Evolutionary conservation across 1,140 invertebrate genomes (phyloP).

Genomic region (Steinernema feltiae): DNA sequence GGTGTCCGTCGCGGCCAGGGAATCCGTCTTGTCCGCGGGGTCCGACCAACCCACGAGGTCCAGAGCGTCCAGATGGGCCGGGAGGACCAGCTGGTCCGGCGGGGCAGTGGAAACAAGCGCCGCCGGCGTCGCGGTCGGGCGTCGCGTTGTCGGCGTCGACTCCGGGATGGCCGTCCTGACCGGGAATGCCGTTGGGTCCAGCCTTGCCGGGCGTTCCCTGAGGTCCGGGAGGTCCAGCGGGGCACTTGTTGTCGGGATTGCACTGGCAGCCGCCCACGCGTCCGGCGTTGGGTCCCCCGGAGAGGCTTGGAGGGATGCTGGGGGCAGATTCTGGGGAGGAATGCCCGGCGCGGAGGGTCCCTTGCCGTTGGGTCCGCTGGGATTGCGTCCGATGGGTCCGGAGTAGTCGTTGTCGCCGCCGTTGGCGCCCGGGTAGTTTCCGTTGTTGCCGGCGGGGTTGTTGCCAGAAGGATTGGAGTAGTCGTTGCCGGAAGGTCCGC

Average conservation of each 20-base stretch:
- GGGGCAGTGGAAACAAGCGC: not conserved
- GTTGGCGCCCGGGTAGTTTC: not conserved
- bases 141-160: not conserved
- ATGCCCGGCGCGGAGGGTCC: slow-evolving; percentile 16
- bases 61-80: not conserved
- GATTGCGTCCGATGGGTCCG: not conserved
- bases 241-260: slow-evolving; percentile 41
- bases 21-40: not conserved
- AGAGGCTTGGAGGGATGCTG: slow-evolving; percentile 34
- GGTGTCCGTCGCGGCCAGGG: not conserved
- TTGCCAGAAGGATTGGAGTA: too few species aligned
- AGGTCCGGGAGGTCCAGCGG: slow-evolving; percentile 30
- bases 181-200: slow-evolving; percentile 9
- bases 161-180: slow-evolving; percentile 3
- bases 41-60: not conserved
- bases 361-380: too few species aligned
- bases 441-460: not conserved
- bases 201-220: not conserved
- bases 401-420: not conserved
- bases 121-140: not conserved
- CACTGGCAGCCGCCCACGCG: slow-evolving; percentile 28
- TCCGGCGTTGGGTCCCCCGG: slow-evolving; percentile 20
- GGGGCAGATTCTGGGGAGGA: slow-evolving; percentile 31
- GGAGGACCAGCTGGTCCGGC: not conserved
- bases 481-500: not conserved